phyloP scores from a whole-genome alignment of 2,113 vertebrate genomes.

The Nothoprocta perdicaria region DNA sequence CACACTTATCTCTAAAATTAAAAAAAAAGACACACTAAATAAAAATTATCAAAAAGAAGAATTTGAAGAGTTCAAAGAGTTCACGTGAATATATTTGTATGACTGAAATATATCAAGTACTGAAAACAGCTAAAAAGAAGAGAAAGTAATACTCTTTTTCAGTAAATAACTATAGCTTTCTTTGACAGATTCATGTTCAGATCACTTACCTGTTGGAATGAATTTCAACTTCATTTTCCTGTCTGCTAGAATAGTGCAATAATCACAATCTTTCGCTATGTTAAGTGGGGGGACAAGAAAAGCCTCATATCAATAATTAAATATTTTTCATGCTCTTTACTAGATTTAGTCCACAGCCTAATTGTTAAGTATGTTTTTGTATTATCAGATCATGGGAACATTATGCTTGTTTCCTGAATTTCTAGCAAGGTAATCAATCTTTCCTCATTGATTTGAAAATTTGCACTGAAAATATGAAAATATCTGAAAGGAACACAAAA shows the following conservation, averaged over 20 bases:
- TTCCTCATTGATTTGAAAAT: neutral
- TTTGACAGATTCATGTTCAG: neutral
- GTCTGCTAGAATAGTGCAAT: neutral
- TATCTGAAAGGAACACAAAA: neutral
- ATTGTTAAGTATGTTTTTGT: neutral
- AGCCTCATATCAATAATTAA: neutral
- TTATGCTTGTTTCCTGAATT: neutral
- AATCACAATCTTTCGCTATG: neutral
- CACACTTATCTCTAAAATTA: neutral
- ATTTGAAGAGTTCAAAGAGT: neutral
- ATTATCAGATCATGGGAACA: neutral
- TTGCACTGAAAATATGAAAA: neutral
- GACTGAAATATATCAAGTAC: neutral
- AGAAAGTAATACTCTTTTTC: accelerated
- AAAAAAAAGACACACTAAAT: no score
- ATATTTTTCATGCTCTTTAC: neutral
- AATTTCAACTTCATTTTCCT: neutral
- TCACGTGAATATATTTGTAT: neutral
- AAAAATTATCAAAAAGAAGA: neutral
- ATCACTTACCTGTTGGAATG: neutral
- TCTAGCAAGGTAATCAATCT: neutral
- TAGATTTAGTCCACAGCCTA: neutral
- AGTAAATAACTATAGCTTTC: neutral
- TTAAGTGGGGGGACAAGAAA: neutral
- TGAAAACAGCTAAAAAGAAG: neutral